These are phyloP conservation scores for Enhydra lutris DNA, from an alignment of 2,113 vertebrate genomes.

Conservation along the genomic window DNA sequence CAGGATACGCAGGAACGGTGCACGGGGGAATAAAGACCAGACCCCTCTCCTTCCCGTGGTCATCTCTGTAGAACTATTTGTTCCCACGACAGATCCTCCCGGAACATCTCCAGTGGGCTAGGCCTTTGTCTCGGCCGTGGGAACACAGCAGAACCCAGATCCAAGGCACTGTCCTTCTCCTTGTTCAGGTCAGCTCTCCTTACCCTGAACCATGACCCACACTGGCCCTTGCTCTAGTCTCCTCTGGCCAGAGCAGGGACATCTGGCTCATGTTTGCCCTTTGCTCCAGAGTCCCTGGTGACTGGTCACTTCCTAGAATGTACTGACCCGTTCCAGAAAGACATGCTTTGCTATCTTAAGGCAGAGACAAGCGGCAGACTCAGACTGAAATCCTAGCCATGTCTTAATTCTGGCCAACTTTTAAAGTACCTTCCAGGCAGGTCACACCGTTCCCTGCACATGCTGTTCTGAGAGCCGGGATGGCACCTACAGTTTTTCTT, in stretches of 20 bases:
- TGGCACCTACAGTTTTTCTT: background rate
- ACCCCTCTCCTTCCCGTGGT: background rate
- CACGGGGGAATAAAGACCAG: background rate
- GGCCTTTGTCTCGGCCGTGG: background rate
- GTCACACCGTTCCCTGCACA: background rate
- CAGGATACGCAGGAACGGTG: background rate
- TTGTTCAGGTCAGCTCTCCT: background rate
- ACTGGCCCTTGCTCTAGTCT: background rate
- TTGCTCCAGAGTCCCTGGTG: background rate
- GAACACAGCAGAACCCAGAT: background rate
- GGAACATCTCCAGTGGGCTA: background rate
- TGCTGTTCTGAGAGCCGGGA: background rate
- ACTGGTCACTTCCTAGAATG: constrained; percentile 24
- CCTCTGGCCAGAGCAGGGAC: background rate
- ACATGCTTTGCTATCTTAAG: background rate
- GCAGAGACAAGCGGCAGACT: background rate
- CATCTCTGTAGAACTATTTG: background rate
- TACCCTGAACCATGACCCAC: background rate
- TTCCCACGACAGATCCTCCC: background rate
- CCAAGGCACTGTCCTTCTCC: background rate
- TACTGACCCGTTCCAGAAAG: background rate
- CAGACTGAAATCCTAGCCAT: background rate
- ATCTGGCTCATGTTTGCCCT: constrained; percentile 9
- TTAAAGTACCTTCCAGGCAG: background rate
- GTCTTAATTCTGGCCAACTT: constrained; percentile 40